phyloP scores from a whole-genome alignment of 2,888 invertebrate species.

The Melanophora roralis region DNA sequence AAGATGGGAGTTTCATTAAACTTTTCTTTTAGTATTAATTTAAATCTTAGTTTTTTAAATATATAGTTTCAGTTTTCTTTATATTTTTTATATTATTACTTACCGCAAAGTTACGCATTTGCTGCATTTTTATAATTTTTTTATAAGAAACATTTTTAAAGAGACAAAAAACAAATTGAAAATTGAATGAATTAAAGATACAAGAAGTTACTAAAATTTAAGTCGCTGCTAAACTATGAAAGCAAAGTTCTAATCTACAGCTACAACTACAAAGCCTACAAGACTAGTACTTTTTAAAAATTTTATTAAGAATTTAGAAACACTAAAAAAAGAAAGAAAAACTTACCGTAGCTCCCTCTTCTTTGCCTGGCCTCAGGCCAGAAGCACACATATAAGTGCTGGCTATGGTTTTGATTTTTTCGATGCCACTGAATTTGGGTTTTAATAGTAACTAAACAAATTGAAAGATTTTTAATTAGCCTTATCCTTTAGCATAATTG shows the following conservation, averaged over 20 bases:
- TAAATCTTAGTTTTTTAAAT: no score
- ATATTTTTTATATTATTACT: conserved; percentile 65
- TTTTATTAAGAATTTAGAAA: no score
- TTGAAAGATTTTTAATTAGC: background rate
- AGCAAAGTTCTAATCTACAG: background rate
- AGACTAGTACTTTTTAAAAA: no score
- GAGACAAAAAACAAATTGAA: conserved; percentile 11
- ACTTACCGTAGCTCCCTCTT: conserved; percentile 83
- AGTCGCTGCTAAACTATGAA: background rate
- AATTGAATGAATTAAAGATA: background rate
- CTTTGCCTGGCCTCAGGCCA: conserved; percentile 92
- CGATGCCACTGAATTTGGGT: conserved; percentile 96
- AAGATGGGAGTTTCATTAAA: no score
- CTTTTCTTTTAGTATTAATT: no score
- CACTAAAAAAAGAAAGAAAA: background rate
- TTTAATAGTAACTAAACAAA: conserved; percentile 85
- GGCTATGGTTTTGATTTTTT: conserved; percentile 99
- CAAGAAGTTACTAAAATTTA: background rate
- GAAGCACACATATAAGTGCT: conserved; percentile 99
- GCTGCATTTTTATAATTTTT: conserved; percentile 60
- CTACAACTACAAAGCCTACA: background rate
- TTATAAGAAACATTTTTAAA: background rate
- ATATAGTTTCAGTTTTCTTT: no score
- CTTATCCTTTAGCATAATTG: background rate
- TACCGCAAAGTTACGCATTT: conserved; percentile 74